Conservation (phyloP, 2,888 invertebrate species). For the Drosophila parthenogenetica region DNA sequence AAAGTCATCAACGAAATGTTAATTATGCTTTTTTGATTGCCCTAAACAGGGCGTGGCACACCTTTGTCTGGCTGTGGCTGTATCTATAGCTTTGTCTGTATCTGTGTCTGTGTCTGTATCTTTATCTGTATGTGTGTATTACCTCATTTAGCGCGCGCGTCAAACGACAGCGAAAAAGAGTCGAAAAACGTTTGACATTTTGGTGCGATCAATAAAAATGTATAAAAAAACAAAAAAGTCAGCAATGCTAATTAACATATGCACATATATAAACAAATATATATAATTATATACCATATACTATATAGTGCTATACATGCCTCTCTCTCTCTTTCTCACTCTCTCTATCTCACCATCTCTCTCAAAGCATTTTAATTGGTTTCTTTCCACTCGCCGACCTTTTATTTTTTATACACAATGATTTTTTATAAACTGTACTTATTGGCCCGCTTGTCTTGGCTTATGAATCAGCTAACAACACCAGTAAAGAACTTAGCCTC, state of each 20-base stretch:
- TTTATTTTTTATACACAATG: conserved; percentile 40
- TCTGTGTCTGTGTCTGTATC: conserved; percentile 28
- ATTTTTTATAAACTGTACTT: conserved; percentile 75
- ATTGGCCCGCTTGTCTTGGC: conserved; percentile 37
- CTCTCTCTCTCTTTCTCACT: conserved; percentile 28
- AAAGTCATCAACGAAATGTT: conserved; percentile 63
- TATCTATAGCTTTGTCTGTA: conserved; percentile 7
- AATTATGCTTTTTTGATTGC: conserved; percentile 38
- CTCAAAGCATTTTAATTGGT: conserved; percentile 70
- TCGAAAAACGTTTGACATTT: conserved; percentile 79
- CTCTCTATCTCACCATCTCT: conserved; percentile 30
- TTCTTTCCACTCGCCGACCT: conserved; percentile 74
- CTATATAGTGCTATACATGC: conserved; percentile 16
- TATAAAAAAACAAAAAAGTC: conserved; percentile 60
- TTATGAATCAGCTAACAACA: conserved; percentile 45
- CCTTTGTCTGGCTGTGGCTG: neutral
- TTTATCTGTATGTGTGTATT: conserved; percentile 53
- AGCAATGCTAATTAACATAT: conserved; percentile 79
- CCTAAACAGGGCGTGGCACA: conserved; percentile 53
- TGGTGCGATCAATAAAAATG: conserved; percentile 73
- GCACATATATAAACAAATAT: conserved; percentile 43
- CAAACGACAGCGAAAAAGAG: conserved; percentile 42
- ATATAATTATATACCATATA: conserved; percentile 48
- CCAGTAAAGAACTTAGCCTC: conserved; percentile 29
- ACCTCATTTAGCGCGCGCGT: conserved; percentile 68